These are phyloP conservation scores for Onchidella celtica DNA, from an alignment of 2,888 invertebrate species.

Conservation along the genomic window DNA sequence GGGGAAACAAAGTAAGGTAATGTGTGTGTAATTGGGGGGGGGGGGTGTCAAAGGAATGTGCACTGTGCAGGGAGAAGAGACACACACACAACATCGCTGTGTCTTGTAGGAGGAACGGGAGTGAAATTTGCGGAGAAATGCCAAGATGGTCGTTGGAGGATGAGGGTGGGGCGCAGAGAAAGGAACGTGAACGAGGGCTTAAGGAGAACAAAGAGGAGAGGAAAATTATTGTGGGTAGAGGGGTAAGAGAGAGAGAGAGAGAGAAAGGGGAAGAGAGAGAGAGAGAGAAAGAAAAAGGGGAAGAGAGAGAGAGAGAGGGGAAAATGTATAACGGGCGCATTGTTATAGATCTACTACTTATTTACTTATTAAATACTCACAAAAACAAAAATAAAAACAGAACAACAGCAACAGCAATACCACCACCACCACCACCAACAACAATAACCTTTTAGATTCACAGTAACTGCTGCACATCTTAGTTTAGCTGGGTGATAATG, in stretches of 20 bases:
- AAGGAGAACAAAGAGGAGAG: neutral
- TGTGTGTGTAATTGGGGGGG: neutral
- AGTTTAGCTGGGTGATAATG: too few relatives aligned
- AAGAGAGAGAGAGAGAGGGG: slow-evolving; percentile 4
- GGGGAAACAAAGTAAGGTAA: neutral
- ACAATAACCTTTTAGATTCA: too few relatives aligned
- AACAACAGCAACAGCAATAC: too few relatives aligned
- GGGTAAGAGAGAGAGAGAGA: slow-evolving; percentile 7
- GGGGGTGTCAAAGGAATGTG: neutral
- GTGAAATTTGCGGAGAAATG: neutral
- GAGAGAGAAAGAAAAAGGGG: neutral
- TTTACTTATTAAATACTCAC: too few relatives aligned
- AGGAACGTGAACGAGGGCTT: neutral
- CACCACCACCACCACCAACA: too few relatives aligned
- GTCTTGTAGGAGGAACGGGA: neutral
- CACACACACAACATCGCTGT: too few relatives aligned
- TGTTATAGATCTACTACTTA: too few relatives aligned
- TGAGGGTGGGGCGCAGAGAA: neutral
- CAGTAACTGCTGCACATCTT: too few relatives aligned
- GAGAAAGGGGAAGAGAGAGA: neutral
- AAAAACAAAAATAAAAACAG: too few relatives aligned
- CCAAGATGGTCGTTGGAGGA: neutral
- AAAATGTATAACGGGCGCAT: too few relatives aligned
- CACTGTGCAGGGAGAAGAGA: too few relatives aligned
- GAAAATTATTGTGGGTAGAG: neutral